phyloP scores from a whole-genome alignment of 1,140 invertebrate species.

The Bombus sibiricus region DNA sequence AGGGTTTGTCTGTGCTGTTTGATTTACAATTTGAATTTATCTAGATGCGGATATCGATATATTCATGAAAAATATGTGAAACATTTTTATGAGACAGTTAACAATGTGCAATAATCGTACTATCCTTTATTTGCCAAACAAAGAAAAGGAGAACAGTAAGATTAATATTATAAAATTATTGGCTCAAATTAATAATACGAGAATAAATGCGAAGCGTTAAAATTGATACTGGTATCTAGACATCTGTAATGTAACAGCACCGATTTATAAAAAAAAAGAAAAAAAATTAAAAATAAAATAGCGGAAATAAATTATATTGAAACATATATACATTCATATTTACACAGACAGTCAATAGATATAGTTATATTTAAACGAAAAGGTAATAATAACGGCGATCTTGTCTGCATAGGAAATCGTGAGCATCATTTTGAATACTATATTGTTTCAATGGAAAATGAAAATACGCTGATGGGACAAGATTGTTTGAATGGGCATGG shows the following conservation, averaged over 20 bases:
- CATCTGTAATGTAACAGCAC: constrained; percentile 40
- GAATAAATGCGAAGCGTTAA: constrained; percentile 14
- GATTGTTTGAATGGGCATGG: constrained; percentile 40
- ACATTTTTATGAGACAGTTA: neutral
- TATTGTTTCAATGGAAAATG: constrained; percentile 9
- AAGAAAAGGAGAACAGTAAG: neutral
- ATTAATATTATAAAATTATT: constrained; percentile 8
- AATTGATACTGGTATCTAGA: constrained; percentile 52
- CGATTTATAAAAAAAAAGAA: constrained; percentile 24
- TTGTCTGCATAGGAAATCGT: constrained; percentile 30
- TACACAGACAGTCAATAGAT: constrained; percentile 44
- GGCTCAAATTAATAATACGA: neutral
- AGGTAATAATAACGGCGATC: constrained; percentile 16
- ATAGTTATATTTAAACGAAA: constrained; percentile 44
- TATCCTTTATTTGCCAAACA: neutral
- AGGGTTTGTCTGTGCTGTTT: constrained; percentile 52
- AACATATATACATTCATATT: constrained; percentile 38
- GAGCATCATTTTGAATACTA: constrained; percentile 14
- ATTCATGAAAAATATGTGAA: neutral
- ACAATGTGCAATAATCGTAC: constrained; percentile 7
- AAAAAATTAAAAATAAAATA: neutral
- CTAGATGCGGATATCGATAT: constrained; percentile 43
- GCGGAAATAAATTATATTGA: constrained; percentile 33
- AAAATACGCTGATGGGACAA: constrained; percentile 16
- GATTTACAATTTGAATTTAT: constrained; percentile 27